Percentiles rank a stretch among this genome's conserved stretches.
phyloP scores from a whole-genome alignment of 1,140 invertebrate genomes.

The Trinorchestia longiramus region DNA sequence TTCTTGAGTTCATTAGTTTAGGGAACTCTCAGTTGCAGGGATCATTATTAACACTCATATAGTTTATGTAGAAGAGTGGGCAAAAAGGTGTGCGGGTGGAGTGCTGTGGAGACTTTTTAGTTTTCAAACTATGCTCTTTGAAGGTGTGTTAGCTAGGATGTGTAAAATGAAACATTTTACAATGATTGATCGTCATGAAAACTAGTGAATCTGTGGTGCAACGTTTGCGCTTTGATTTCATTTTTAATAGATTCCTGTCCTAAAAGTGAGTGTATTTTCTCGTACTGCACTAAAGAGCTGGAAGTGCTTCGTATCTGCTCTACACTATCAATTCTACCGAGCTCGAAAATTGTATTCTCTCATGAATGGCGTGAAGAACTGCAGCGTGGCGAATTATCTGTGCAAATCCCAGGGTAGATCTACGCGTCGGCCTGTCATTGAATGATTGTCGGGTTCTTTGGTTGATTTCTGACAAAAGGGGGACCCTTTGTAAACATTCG shows the following conservation, averaged over 20 bases:
- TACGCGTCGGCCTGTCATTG: background rate
- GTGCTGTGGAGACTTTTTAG: background rate
- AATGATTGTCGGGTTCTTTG: conserved; percentile 21
- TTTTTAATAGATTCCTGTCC: background rate
- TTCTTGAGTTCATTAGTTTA: background rate
- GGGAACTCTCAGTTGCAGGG: background rate
- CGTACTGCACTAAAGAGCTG: background rate
- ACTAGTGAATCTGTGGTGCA: background rate
- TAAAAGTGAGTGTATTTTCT: background rate
- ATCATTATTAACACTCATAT: background rate
- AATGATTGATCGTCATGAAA: background rate
- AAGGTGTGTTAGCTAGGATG: background rate
- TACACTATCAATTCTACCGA: background rate
- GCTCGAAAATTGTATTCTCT: background rate
- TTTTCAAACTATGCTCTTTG: background rate
- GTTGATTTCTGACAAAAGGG: conserved; percentile 6
- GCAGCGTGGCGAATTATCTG: background rate
- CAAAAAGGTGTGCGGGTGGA: background rate
- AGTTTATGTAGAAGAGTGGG: background rate
- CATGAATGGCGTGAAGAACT: background rate
- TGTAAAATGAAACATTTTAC: background rate
- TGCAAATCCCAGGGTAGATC: background rate
- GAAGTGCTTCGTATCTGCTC: background rate
- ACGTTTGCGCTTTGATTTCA: background rate
- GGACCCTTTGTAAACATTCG: background rate